phyloP scores from a whole-genome alignment of 2,888 invertebrate genomes.

The Drosophila birchii region DNA sequence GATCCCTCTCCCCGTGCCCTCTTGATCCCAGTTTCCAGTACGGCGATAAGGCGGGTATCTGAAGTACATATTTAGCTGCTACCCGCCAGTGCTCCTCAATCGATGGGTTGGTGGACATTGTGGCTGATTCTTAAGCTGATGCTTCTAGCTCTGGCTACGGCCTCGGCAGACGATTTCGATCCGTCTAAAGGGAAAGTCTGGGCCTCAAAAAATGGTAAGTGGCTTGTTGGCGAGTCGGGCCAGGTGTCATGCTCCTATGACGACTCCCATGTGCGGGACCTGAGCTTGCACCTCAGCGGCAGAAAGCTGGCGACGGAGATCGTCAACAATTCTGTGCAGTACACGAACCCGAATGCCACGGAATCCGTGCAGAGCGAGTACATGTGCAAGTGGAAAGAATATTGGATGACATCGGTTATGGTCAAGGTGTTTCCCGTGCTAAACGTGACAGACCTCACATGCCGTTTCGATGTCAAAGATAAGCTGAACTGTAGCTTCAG shows the following conservation, averaged over 20 bases:
- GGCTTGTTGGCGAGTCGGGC: neutral
- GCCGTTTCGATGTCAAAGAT: neutral
- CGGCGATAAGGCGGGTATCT: neutral
- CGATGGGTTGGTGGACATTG: neutral
- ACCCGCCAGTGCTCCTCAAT: neutral
- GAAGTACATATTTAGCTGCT: neutral
- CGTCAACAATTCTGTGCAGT: neutral
- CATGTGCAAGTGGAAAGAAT: neutral
- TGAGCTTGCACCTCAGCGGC: neutral
- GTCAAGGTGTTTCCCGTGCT: neutral
- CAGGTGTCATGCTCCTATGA: neutral
- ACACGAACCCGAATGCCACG: neutral
- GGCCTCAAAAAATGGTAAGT: neutral
- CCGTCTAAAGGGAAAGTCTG: too few species aligned
- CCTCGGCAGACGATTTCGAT: neutral
- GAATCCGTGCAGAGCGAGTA: neutral
- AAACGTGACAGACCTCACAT: neutral
- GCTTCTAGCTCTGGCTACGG: neutral
- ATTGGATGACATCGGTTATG: rapidly evolving
- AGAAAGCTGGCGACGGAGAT: rapidly evolving
- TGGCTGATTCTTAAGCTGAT: neutral
- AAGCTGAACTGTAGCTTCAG: constrained; percentile 1
- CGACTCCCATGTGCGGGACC: neutral
- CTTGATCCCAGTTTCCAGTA: neutral
- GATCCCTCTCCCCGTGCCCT: neutral